Evolutionary conservation across 2,888 invertebrate genomes (phyloP).

Genomic region (Cataglyphis altisquamis): DNA sequence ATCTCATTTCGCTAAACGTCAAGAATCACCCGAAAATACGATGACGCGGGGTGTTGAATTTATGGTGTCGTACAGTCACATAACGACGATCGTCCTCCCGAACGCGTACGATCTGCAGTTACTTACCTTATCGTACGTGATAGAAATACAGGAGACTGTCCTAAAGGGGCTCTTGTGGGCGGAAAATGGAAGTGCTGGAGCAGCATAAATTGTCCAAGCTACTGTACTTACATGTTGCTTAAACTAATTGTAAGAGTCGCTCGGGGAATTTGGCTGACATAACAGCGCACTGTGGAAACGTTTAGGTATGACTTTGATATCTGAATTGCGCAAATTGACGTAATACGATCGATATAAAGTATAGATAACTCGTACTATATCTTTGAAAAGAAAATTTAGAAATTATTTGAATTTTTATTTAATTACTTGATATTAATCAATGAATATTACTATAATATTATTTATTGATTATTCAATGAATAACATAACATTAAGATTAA

Average conservation of each 20-base stretch:
- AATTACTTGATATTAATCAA: slow-evolving; percentile 16
- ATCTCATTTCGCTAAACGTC: slow-evolving; percentile 6
- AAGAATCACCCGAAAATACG: slow-evolving; percentile 16
- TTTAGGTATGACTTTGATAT: slow-evolving; percentile 5
- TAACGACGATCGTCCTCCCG: slow-evolving; percentile 14
- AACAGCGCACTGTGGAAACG: slow-evolving; percentile 48
- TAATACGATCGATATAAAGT: slow-evolving; percentile 15
- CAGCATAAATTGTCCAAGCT: slow-evolving; percentile 1
- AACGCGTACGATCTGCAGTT: slow-evolving; percentile 29
- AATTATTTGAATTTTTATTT: neutral
- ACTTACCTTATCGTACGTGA: slow-evolving; percentile 56
- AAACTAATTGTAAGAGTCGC: slow-evolving; percentile 68
- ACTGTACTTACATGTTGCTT: slow-evolving; percentile 68
- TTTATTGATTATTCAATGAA: neutral
- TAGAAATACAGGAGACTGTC: slow-evolving; percentile 54
- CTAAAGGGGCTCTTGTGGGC: slow-evolving; percentile 16
- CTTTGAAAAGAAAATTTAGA: slow-evolving; percentile 9
- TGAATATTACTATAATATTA: too few relatives aligned
- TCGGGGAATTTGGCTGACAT: slow-evolving; percentile 66
- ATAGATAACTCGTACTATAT: neutral
- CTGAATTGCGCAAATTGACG: neutral
- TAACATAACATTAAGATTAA: neutral
- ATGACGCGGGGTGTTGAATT: slow-evolving; percentile 21
- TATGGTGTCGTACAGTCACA: slow-evolving; percentile 23
- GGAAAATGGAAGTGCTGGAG: slow-evolving; percentile 6